These are phyloP conservation scores for Microcebus griseorufus DNA, from an alignment of 2,113 vertebrate species.

Conservation along the genomic window DNA sequence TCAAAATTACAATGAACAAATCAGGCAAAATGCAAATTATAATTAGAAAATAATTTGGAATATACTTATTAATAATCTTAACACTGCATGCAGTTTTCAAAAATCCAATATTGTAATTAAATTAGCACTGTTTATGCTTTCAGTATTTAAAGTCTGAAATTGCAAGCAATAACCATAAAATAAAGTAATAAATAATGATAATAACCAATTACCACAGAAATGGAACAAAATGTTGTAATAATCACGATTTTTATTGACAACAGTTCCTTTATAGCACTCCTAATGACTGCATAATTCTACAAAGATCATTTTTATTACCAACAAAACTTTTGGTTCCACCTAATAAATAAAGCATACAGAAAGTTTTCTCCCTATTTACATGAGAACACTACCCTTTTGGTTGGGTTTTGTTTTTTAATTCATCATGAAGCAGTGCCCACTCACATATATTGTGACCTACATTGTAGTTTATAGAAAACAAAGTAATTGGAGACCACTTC, in stretches of 20 bases:
- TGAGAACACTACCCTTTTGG: not conserved
- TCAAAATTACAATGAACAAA: conserved; percentile 64
- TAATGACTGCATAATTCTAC: conserved; percentile 79
- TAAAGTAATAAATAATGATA: conserved; percentile 86
- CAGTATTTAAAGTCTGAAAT: conserved; percentile 86
- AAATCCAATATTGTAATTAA: conserved; percentile 80
- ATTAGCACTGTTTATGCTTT: conserved; percentile 86
- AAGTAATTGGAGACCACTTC: not conserved
- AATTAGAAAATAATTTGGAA: conserved; percentile 79
- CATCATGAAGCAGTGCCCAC: not conserved
- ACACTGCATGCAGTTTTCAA: conserved; percentile 72
- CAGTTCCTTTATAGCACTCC: conserved; percentile 81
- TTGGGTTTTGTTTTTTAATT: not conserved
- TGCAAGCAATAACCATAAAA: conserved; percentile 85
- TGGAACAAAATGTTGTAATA: conserved; percentile 74
- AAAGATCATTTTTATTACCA: conserved; percentile 76
- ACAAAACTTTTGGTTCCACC: conserved; percentile 70
- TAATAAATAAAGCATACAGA: not conserved
- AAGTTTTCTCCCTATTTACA: not conserved
- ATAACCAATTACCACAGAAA: conserved; percentile 83
- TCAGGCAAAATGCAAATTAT: conserved; percentile 66
- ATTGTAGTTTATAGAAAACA: not conserved
- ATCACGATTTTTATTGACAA: conserved; percentile 83
- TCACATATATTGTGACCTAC: not conserved
- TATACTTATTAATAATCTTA: conserved; percentile 80